A percentile compares a stretch with the other conserved stretches of the same genome.
Conservation (phyloP, 2,113 vertebrate species). For the Phyllostomus hastatus region DNA sequence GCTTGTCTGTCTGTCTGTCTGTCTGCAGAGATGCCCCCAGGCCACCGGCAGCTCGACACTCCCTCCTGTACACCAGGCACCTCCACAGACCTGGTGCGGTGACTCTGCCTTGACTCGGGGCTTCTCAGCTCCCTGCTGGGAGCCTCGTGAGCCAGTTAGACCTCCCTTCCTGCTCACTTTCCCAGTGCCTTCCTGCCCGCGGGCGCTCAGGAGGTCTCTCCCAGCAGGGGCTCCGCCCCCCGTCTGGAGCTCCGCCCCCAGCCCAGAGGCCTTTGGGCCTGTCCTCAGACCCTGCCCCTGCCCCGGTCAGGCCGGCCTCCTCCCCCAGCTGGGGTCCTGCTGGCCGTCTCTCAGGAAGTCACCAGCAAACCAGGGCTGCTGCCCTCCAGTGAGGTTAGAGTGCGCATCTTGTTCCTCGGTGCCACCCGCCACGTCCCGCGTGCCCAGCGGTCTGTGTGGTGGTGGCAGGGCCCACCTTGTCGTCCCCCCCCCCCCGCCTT, state of each 20-base stretch:
- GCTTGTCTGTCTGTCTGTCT: background rate
- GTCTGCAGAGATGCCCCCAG: background rate
- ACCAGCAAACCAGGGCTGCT: too few relatives aligned
- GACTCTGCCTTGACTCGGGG: too few relatives aligned
- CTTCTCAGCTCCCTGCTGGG: too few relatives aligned
- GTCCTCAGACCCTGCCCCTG: background rate
- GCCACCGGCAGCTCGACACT: background rate
- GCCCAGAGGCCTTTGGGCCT: background rate
- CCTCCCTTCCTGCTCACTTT: background rate
- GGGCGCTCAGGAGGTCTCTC: background rate
- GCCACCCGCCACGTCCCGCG: fast-evolving
- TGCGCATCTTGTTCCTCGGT: background rate
- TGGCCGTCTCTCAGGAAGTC: background rate
- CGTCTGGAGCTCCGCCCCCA: background rate
- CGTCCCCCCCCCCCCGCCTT: too few relatives aligned
- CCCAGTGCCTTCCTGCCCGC: background rate
- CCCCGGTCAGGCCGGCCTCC: too few relatives aligned
- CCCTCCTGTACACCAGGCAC: too few relatives aligned
- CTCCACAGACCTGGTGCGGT: too few relatives aligned
- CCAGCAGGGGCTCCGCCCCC: background rate
- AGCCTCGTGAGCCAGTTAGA: background rate
- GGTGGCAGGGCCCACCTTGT: background rate
- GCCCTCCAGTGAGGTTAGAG: fast-evolving
- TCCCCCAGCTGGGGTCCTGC: too few relatives aligned
- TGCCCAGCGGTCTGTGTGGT: background rate